Evolutionary conservation across 2,888 invertebrate species (phyloP), one percentile per base, ranked within the genome.

Genomic region (Odontocerum albicorne): DNA sequence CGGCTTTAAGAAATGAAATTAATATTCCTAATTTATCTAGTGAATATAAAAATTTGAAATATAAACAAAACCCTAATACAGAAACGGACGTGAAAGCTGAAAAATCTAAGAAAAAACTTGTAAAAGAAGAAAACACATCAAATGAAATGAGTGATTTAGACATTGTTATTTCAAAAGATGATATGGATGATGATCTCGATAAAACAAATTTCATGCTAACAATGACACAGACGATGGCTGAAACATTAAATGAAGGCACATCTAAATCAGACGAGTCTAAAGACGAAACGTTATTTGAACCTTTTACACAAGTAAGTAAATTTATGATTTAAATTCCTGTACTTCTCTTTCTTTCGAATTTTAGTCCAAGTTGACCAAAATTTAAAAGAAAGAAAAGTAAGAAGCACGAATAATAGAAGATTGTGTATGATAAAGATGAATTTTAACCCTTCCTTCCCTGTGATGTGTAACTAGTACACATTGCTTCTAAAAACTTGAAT

Each of bases 131-230:
- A 19, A 17, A 27, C 2, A 36, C 36, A 51, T 21, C 21, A 13
- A 52, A 17, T 27, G 39, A 36, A 49, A 39, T 31, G 17, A n/a
- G 63, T 49, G 65, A 64, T 32, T 46, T 63, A 16, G 62, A 65
- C 35, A 59, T 70, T 1, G 52, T 72, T n/a, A 60, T 63, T 4
- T 67, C 66, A 13, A 61, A 63, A n/a, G 68, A 67, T 27, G 63
- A 65, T 3, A 46, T 64, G 35, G 64, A 70, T 21, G 77, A 77
- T 20, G 81, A 81, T 42, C 61, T 70, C 27, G 81, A 81, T 63
- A 82, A 80, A 65, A 85, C 84, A 40, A 85, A 83, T 65, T 90
- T 88, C 64, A 68, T 88, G 55, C 72, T 90, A 42, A 88, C 87
- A 35, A 80, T 90, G 71, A 82, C 86, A 1, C 88, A 88, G 68